phyloP scores from a whole-genome alignment of 2,888 invertebrate species.

The Acronicta aceris region DNA sequence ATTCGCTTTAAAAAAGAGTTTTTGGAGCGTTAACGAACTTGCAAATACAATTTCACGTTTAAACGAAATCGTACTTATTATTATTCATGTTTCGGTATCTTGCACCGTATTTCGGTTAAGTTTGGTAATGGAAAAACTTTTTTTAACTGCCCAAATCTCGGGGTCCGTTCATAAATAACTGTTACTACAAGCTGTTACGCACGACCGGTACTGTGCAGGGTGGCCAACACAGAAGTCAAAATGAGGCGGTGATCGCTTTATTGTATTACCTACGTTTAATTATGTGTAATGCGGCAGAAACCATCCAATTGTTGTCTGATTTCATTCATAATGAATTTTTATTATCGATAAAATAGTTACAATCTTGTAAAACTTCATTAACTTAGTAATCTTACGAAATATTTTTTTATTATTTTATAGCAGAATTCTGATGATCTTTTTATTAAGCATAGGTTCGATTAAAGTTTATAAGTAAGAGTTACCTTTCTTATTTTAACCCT shows the following conservation, averaged over 20 bases:
- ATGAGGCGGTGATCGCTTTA: slow-evolving; percentile 22
- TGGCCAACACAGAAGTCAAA: slow-evolving; percentile 36
- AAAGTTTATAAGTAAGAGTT: too few relatives aligned
- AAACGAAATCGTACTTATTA: slow-evolving; percentile 67
- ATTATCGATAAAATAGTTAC: too few relatives aligned
- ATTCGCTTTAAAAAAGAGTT: slow-evolving; percentile 5
- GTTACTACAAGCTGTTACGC: slow-evolving; percentile 87
- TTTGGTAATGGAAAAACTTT: slow-evolving; percentile 87
- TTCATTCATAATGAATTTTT: too few relatives aligned
- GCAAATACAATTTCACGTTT: slow-evolving; percentile 35
- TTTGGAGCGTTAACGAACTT: slow-evolving; percentile 10
- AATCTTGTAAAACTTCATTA: too few relatives aligned
- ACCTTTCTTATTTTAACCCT: too few relatives aligned
- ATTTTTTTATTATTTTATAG: too few relatives aligned
- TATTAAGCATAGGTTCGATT: too few relatives aligned
- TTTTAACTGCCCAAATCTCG: slow-evolving; percentile 82
- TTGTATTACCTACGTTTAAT: slow-evolving; percentile 29
- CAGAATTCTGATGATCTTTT: too few relatives aligned
- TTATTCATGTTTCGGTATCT: slow-evolving; percentile 80
- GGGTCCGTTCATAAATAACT: slow-evolving; percentile 84
- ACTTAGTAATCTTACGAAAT: too few relatives aligned
- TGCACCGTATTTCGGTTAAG: slow-evolving; percentile 73
- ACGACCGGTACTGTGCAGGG: slow-evolving; percentile 73
- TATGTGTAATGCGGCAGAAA: not conserved
- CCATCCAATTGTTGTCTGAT: not conserved